Base-by-base conservation (phyloP, 2,888 invertebrate genomes). In the Sphaerophoria taeniata region DNA sequence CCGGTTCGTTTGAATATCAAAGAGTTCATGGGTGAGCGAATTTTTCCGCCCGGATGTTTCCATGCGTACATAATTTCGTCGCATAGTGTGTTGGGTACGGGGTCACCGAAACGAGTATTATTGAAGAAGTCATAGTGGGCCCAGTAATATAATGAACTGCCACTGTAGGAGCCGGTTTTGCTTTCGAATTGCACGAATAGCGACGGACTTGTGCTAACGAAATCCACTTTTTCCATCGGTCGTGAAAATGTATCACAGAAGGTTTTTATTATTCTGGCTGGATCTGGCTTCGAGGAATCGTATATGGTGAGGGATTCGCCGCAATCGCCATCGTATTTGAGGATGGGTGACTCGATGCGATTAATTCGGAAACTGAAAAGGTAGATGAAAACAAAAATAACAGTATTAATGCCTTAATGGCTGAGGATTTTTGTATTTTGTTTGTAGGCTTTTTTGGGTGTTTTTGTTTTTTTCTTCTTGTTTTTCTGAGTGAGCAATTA, bases 71-170 rank as follows among this genome's bases (percentile, higher is more conserved):
- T 95, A 94, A 96, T 95, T 90, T 98, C 97, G 89, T 98, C 98
- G 90, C 98, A 98, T 4, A 95, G 94, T 0, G 96, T 97, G 24
- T 95, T 95, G 0, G 94, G 94, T 0, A 98, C 96, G 0, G 96
- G 95, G 87, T 96, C 96, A 0, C 98, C 98, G 87, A 96, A 95
- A 70, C 96, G 95, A 0, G 97, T 97, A 89, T 97, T 97, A 91
- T 98, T 97, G 93, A 97, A 98, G 93, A 97, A 98, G 90, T 98
- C 97, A 90, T 97, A 98, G 90, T 97, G 97, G 0, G 97, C 97
- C 97, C 97, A 97, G 91, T 97, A 98, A 92, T 98, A 97, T 12
- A 98, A 93, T 0, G 97, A 97, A 12, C 97, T 97, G 94, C 97
- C 98, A 82, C 97, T 97, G 89, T 98, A 97, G 87, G 97, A 97